Base-by-base conservation (phyloP, 2,113 vertebrate genomes). In the Crypturellus undulatus region DNA sequence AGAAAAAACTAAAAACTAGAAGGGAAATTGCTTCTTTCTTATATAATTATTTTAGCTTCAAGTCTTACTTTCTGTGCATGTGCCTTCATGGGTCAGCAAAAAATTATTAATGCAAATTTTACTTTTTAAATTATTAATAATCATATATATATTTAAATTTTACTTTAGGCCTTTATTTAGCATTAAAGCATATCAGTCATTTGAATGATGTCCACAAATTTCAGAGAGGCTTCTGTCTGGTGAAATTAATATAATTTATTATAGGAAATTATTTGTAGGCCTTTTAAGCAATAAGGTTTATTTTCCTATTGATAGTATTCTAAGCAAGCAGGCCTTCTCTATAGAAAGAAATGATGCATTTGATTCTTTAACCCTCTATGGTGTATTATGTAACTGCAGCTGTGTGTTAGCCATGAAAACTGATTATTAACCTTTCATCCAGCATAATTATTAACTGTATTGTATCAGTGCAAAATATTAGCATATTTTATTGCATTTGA, bases 171-270 rank as follows among this genome's bases (percentile, higher is more conserved):
- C 25, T 75, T 80, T 72, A 10, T 82, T 87, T 90, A 78, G 19
- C 87, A 62, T 59, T 65, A 71, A 77, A 89, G 40, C 17, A 0
- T 84, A 43, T 83, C 90, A 77, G 62, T 80, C 12, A 15, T 92
- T 97, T 77, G 71, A 85, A 89, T 84, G 59, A 87, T 81, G 70
- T 28, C 56, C 34, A 56, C 47, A 65, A 36, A 83, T 92, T 95
- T 95, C 69, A 81, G 1, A 77, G 77, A 62, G 28, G 42, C 76
- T 89, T 81, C 67, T 87, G 59, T 71, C 26, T 54, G 12, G 34
- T 90, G 72, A 85, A 79, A 62, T 78, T 78, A 42, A 43, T 59
- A 81, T 49, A n/a, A 54, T 84, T 73, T 90, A 70, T 52, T 92
- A 81, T 64, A 67, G 70, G 89, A 71, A 87, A 47, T 69, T 68